These are phyloP conservation scores for Synanthedon tipuliformis DNA, from an alignment of 2,888 invertebrate species.

Conservation along the genomic window DNA sequence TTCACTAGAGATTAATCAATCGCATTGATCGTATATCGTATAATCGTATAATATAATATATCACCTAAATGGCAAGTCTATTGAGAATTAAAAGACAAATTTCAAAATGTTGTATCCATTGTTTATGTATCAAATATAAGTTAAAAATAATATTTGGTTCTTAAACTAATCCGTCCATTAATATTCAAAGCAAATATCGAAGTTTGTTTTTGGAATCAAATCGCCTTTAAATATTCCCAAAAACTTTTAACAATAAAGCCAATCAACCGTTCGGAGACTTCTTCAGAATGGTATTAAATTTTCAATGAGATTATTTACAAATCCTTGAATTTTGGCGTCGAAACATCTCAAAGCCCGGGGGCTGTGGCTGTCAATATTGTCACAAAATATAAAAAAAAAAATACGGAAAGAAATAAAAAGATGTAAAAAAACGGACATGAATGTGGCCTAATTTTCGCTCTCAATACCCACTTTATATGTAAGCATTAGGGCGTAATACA, in stretches of 20 bases:
- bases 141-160: too few species aligned
- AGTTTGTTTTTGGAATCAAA: slow-evolving; percentile 40
- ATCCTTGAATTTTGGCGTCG: slow-evolving; percentile 39
- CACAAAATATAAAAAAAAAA: slow-evolving; percentile 48
- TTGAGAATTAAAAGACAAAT: too few species aligned
- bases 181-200: slow-evolving; percentile 1
- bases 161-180: neutral
- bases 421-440: slow-evolving; percentile 32
- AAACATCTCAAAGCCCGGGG: slow-evolving; percentile 25
- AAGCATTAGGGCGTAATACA: slow-evolving; percentile 64
- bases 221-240: slow-evolving; percentile 29
- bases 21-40: too few species aligned
- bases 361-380: slow-evolving; percentile 65
- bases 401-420: slow-evolving; percentile 21
- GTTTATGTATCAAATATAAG: too few species aligned
- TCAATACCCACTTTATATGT: slow-evolving; percentile 59
- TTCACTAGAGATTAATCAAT: too few species aligned
- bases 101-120: too few species aligned
- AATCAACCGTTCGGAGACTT: slow-evolving; percentile 46
- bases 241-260: slow-evolving; percentile 53
- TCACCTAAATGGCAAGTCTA: too few species aligned
- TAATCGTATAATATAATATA: too few species aligned
- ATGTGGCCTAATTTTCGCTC: slow-evolving; percentile 67
- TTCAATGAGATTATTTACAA: slow-evolving; percentile 67
- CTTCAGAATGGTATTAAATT: slow-evolving; percentile 53